These are phyloP conservation scores for Athetis lepigone DNA, from an alignment of 2,888 invertebrate genomes.

Conservation along the genomic window DNA sequence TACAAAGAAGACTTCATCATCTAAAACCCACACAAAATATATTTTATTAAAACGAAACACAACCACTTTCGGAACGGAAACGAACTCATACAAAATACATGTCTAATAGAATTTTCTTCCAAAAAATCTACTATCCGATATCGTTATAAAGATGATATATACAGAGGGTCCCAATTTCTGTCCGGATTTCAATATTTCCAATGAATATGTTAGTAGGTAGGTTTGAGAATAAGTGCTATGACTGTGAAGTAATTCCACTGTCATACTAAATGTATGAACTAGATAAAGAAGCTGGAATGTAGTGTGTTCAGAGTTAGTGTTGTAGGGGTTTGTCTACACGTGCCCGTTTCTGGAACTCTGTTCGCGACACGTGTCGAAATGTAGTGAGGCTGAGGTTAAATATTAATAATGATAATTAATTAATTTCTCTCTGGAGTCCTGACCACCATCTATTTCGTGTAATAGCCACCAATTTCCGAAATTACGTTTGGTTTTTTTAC, in stretches of 20 bases:
- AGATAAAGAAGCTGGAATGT: constrained; percentile 3
- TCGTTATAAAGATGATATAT: constrained; percentile 64
- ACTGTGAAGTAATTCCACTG: constrained; percentile 29
- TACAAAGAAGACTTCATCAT: neutral
- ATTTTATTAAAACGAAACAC: constrained; percentile 19
- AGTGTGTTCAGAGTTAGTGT: too few relatives aligned
- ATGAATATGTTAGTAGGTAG: constrained; percentile 73
- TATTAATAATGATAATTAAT: too few relatives aligned
- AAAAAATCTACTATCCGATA: constrained; percentile 50
- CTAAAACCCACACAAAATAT: constrained; percentile 16
- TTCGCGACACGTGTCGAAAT: too few relatives aligned
- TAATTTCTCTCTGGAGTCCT: too few relatives aligned
- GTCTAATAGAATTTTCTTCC: constrained; percentile 42
- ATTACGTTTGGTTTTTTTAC: too few relatives aligned
- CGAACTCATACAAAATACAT: constrained; percentile 49
- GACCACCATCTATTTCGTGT: too few relatives aligned
- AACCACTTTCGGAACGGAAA: constrained; percentile 17
- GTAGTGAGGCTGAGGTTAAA: too few relatives aligned
- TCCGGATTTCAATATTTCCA: constrained; percentile 72
- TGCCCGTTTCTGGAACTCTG: too few relatives aligned
- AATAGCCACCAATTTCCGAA: too few relatives aligned
- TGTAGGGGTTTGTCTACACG: too few relatives aligned
- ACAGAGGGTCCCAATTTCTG: constrained; percentile 66
- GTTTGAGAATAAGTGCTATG: constrained; percentile 32
- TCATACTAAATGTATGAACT: constrained; percentile 40